Conservation (phyloP, 92 coral and sea anemone genomes). For the Meandrina meandrites region DNA sequence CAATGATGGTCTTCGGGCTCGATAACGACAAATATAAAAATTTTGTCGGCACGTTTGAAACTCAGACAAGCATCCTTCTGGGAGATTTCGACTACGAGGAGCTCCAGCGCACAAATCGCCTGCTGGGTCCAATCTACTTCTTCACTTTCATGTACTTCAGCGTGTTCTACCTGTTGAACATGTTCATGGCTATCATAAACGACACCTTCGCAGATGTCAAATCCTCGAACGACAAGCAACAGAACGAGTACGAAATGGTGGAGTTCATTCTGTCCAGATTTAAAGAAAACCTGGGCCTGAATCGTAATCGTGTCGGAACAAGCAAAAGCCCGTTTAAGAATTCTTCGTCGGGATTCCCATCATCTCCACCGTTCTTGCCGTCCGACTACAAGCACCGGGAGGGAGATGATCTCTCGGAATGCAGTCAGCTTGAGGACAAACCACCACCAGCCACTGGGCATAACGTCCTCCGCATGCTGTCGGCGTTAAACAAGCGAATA, state of each 20-base stretch:
- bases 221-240: constrained; percentile 54
- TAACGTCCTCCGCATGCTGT: background rate
- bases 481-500: constrained; percentile 19
- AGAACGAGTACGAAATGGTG: constrained; percentile 86
- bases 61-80: constrained; percentile 76
- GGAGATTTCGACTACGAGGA: constrained; percentile 87
- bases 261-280: constrained; percentile 73
- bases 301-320: constrained; percentile 31
- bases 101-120: constrained; percentile 53
- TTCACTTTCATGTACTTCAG: constrained; percentile 84
- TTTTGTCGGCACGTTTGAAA: constrained; percentile 63
- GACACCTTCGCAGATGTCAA: constrained; percentile 85
- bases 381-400: constrained; percentile 68
- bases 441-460: background rate
- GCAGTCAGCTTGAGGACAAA: background rate
- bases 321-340: constrained; percentile 15
- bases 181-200: constrained; percentile 95
- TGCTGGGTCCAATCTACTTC: constrained; percentile 83
- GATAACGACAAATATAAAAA: constrained; percentile 55
- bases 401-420: constrained; percentile 23
- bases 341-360: constrained; percentile 43
- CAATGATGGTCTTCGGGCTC: constrained; percentile 64
- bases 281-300: constrained; percentile 58
- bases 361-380: constrained; percentile 54
- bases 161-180: constrained; percentile 86